Evolutionary conservation across 2,113 vertebrate species (phyloP).

Genomic region (Cyanistes caeruleus): DNA sequence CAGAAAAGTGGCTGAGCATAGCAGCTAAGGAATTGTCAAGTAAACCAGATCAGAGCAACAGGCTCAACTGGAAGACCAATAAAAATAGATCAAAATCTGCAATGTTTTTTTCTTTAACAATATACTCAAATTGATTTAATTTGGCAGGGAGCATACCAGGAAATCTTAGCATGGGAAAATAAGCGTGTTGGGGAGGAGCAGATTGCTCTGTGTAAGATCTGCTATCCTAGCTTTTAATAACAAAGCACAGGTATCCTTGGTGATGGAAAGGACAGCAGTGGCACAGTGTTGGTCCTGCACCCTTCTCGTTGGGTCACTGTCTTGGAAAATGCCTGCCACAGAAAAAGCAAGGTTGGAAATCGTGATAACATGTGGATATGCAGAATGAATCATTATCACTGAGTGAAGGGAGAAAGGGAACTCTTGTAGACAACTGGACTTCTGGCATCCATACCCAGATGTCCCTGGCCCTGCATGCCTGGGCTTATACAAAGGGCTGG

Average conservation of each 20-base stretch:
- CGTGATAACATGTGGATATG: accelerated
- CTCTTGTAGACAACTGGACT: accelerated
- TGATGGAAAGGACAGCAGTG: not conserved
- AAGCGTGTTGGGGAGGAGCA: not conserved
- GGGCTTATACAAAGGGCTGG: not conserved
- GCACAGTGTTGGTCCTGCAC: not conserved
- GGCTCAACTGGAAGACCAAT: not conserved
- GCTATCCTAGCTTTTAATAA: not conserved
- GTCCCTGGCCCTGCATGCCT: accelerated
- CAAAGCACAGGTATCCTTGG: accelerated
- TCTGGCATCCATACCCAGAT: not conserved
- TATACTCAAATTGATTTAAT: not conserved
- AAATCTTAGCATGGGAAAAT: not conserved
- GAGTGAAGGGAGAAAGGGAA: not conserved
- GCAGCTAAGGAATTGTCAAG: not conserved
- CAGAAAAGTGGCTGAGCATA: not conserved
- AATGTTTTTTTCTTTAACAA: not conserved
- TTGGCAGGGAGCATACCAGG: not conserved
- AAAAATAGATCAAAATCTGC: constrained; percentile 22
- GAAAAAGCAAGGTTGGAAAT: not conserved
- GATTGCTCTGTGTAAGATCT: not conserved
- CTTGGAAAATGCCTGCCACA: not conserved
- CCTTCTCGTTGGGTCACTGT: not conserved
- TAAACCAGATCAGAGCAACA: not conserved
- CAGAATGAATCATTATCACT: not conserved